Conservation (phyloP, 2,888 invertebrate genomes). For the Diploptera punctata region DNA sequence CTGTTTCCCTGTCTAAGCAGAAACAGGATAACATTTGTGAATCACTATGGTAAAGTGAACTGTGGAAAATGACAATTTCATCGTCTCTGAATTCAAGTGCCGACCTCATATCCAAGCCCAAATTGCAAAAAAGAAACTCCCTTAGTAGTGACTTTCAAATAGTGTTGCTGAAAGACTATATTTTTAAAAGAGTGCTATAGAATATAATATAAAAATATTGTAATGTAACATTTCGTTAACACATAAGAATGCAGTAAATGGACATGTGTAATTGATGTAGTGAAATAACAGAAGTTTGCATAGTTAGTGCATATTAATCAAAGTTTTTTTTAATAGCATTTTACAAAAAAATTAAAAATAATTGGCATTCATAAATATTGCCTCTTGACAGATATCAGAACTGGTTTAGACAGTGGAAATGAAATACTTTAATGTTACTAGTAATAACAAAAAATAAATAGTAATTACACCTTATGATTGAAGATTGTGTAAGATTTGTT, state of each 20-base stretch:
- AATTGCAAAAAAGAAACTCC: background rate
- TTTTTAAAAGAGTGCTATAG: constrained; percentile 1
- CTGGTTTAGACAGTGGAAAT: background rate
- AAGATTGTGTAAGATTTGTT: background rate
- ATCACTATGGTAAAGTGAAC: no score
- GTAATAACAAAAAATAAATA: background rate
- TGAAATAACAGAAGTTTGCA: constrained; percentile 7
- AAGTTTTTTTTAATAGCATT: constrained; percentile 10
- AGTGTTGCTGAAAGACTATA: constrained; percentile 14
- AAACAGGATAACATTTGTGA: background rate
- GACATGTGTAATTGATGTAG: constrained; percentile 10
- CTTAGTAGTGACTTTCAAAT: background rate
- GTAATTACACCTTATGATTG: background rate
- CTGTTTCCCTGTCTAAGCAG: background rate
- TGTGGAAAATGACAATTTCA: no score
- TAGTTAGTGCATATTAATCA: constrained; percentile 2
- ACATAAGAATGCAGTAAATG: background rate
- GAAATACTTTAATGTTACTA: background rate
- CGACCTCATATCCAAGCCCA: background rate
- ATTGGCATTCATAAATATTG: no score
- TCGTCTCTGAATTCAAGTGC: constrained; percentile 16
- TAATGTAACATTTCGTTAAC: constrained; percentile 6
- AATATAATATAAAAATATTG: background rate
- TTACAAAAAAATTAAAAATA: background rate
- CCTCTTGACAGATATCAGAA: background rate